Base-by-base conservation (phyloP, 2,888 invertebrate genomes). In the Cephus pygmeus region DNA sequence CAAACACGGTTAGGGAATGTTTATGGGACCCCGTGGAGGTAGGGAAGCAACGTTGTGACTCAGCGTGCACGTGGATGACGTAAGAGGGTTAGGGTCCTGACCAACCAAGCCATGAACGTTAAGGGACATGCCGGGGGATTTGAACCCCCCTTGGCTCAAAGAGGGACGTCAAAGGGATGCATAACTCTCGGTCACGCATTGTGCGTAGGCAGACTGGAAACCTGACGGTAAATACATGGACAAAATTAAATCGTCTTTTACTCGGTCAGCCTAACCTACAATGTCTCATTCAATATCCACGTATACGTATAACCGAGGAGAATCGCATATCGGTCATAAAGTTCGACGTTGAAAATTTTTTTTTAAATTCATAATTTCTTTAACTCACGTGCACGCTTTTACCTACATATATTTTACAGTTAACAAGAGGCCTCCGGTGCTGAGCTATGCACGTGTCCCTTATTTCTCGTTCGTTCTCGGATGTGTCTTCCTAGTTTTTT, bases 61-160 rank as follows among this genome's bases (percentile, higher is more conserved):
- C 84, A 84, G 84, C 82, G 69, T 56, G 12, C 69, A 33, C 33
- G 76, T 69, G 80, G 80, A 79, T 84, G 84, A 84, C 82, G 84
- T 80, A 84, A 84, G 83, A 75, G 79, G 78, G 76, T 40, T 23
- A 76, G 79, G 77, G 69, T 69, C 75, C 34, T 30, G 34, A 30
- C 35, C 35, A 69, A 23, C 69, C 56, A 35, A 75, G 4, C 71
- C 12, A 15, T 30, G 31, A 34, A 30, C 71, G 40, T 30, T n/a
- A 71, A 34, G 71, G 71, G 71, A 30, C 11, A 15, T 31, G 15
- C 31, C 30, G 15, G 11, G 71, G 71, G 34, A 71, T 31, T 31
- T 31, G 71, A 71, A 11, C 1, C 9, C 34, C 34, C 34, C 34
- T 34, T 11, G 71, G 12, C 12, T 71, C 71, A 30, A 9, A 15